These are phyloP conservation scores for Cerastis rubricosa DNA, from an alignment of 2,888 invertebrate genomes.

Conservation along the genomic window DNA sequence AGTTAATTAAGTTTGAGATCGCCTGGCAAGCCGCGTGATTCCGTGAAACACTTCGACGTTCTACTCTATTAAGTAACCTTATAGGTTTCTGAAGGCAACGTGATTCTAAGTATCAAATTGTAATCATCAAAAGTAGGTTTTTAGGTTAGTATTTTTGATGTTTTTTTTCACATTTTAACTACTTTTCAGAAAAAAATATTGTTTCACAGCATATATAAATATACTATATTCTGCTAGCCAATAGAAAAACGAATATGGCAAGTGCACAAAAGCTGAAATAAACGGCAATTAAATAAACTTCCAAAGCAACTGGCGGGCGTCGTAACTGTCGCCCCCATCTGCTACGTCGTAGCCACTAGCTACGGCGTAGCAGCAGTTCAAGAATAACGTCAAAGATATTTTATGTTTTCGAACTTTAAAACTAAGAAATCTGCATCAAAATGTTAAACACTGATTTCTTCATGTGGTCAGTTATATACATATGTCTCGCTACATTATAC, in stretches of 20 bases:
- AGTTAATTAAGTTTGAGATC: conserved; percentile 36
- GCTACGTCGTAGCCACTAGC: conserved; percentile 37
- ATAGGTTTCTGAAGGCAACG: conserved; percentile 3
- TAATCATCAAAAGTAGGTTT: not conserved
- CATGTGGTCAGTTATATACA: not conserved
- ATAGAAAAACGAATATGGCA: not conserved
- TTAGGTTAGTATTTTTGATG: not conserved
- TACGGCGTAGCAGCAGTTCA: conserved; percentile 22
- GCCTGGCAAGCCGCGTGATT: conserved; percentile 42
- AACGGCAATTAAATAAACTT: not conserved
- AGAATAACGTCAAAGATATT: not conserved
- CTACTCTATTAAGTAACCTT: not conserved
- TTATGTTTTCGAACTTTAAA: not conserved
- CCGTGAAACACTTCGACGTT: not conserved
- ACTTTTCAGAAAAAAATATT: no score
- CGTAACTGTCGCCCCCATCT: not conserved
- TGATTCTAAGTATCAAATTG: conserved; percentile 10
- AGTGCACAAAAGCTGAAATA: not conserved
- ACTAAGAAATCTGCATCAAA: not conserved
- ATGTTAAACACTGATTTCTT: not conserved
- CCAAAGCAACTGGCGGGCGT: not conserved
- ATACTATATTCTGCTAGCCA: not conserved
- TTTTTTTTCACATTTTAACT: no score
- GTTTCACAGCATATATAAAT: no score
- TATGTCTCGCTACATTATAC: not conserved